Evolutionary conservation across 1,140 invertebrate genomes (phyloP).

Genomic region (Bradynema listronoti): DNA sequence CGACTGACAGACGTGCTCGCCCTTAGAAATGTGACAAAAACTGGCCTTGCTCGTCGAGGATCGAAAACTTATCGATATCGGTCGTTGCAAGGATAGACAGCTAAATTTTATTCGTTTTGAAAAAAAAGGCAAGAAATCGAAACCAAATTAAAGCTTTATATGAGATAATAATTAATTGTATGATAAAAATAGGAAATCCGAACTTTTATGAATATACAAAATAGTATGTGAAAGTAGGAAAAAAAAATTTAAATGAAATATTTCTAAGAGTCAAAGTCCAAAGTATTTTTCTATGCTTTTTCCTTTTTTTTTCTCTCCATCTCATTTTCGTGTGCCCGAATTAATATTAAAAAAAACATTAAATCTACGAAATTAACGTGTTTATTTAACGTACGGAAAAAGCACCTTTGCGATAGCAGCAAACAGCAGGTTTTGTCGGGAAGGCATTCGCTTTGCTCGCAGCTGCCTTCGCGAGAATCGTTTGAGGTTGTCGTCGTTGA

Average conservation of each 20-base stretch:
- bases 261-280: background rate
- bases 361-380: background rate
- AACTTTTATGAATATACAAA: background rate
- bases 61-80: background rate
- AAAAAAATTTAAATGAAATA: background rate
- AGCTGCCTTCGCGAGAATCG: constrained; percentile 47
- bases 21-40: constrained; percentile 43
- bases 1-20: constrained; percentile 40
- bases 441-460: constrained; percentile 39
- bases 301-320: too few species aligned
- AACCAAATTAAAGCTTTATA: background rate
- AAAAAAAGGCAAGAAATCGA: background rate
- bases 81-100: background rate
- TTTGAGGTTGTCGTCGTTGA: constrained; percentile 13
- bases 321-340: too few species aligned
- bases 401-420: constrained; percentile 11
- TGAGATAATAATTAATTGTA: background rate
- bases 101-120: background rate
- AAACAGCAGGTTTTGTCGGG: constrained; percentile 29
- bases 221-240: background rate
- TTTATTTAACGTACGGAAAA: too few species aligned
- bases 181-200: background rate
- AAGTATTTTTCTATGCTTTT: too few species aligned
- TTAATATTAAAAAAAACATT: too few species aligned
- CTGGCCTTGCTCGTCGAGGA: background rate